A percentile compares a stretch with the other conserved stretches of the same genome.
Evolutionary conservation across 1,140 invertebrate genomes (phyloP).

Genomic region (Leucophenga varia): DNA sequence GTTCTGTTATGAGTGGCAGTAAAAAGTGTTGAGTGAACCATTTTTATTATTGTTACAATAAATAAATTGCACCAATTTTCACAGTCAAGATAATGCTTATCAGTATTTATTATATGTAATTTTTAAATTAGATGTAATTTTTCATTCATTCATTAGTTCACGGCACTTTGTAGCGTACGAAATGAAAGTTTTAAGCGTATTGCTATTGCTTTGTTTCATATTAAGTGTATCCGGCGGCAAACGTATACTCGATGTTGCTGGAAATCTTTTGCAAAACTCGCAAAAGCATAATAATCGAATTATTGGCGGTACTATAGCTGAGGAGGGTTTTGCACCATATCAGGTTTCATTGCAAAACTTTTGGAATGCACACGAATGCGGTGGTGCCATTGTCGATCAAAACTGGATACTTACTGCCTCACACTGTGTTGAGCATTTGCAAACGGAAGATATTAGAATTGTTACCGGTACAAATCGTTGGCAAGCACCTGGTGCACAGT

Average conservation of each 20-base stretch:
- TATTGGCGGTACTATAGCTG: slow-evolving; percentile 54
- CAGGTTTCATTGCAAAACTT: slow-evolving; percentile 48
- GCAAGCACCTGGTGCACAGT: slow-evolving; percentile 22
- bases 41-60: too few relatives aligned
- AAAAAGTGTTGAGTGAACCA: too few relatives aligned
- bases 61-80: too few relatives aligned
- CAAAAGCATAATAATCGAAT: slow-evolving; percentile 27
- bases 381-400: slow-evolving; percentile 55
- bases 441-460: slow-evolving; percentile 14
- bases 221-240: slow-evolving; percentile 5
- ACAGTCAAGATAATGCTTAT: too few relatives aligned
- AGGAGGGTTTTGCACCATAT: slow-evolving; percentile 51
- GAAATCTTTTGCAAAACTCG: slow-evolving; percentile 16
- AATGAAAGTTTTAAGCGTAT: too few relatives aligned
- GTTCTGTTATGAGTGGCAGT: slow-evolving; percentile 23
- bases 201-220: slow-evolving; percentile 14
- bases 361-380: slow-evolving; percentile 44
- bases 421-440: slow-evolving; percentile 41
- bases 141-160: too few relatives aligned
- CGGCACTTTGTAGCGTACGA: too few relatives aligned
- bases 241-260: neutral
- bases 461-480: slow-evolving; percentile 31
- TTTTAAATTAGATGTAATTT: too few relatives aligned
- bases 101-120: too few relatives aligned
- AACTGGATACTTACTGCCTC: slow-evolving; percentile 55